These are phyloP conservation scores for Pangasius sanitwongsei DNA, from an alignment of 2,797 vertebrate genomes.

Conservation along the genomic window DNA sequence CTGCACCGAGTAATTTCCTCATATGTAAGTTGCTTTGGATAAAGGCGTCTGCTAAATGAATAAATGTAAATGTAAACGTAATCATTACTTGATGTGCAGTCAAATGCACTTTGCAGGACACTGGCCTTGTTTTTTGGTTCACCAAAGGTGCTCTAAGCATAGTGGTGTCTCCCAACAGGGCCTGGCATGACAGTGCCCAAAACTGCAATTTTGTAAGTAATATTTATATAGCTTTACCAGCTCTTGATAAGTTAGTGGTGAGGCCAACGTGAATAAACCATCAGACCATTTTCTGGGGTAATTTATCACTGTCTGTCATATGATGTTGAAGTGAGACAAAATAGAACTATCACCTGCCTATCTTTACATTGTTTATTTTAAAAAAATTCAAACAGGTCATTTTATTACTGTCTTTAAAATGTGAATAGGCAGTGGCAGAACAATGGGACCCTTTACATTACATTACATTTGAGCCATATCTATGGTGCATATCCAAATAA, in stretches of 20 bases:
- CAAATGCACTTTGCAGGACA: not conserved
- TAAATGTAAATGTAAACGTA: too few relatives aligned
- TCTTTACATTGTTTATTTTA: not conserved
- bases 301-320: conserved; percentile 17
- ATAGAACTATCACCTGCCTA: not conserved
- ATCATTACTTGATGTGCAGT: not conserved
- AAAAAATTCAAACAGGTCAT: not conserved
- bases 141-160: not conserved
- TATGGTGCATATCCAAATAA: not conserved
- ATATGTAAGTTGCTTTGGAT: too few relatives aligned
- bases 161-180: not conserved
- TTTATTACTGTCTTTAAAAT: not conserved
- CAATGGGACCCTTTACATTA: not conserved
- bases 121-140: not conserved
- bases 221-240: not conserved
- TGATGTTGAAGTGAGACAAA: not conserved
- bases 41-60: too few relatives aligned
- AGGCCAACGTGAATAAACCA: not conserved
- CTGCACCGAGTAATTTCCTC: not conserved
- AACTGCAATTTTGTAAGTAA: not conserved
- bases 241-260: not conserved
- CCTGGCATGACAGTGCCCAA: not conserved
- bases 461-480: not conserved
- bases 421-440: not conserved
- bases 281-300: not conserved